A percentile compares a stretch with the other conserved stretches of the same genome.
Conservation (phyloP, 2,797 vertebrate species). For the Salmo trutta region DNA sequence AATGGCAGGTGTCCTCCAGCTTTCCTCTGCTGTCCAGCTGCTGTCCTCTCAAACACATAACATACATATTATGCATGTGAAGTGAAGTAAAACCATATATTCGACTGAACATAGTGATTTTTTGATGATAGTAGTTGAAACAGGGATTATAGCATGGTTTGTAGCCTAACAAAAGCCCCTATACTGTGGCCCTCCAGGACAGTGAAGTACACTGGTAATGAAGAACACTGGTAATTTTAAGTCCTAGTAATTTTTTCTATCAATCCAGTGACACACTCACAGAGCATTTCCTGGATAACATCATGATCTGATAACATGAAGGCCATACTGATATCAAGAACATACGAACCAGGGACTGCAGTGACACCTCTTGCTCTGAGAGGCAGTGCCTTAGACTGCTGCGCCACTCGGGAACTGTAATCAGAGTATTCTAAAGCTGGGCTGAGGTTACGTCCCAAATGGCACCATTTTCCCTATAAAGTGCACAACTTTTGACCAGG, state of each 20-base stretch:
- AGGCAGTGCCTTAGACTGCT: too few relatives aligned
- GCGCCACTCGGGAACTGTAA: slow-evolving; percentile 15
- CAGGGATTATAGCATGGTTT: neutral
- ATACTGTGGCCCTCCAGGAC: neutral
- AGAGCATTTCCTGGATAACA: neutral
- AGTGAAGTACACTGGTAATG: neutral
- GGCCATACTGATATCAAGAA: slow-evolving; percentile 15
- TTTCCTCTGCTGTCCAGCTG: neutral
- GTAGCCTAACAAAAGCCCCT: neutral
- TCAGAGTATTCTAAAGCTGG: slow-evolving; percentile 23
- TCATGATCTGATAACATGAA: slow-evolving; percentile 20
- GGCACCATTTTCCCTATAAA: neutral
- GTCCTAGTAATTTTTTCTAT: neutral
- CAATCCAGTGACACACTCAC: neutral
- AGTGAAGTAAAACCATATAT: neutral
- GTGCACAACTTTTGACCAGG: neutral
- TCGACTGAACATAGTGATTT: neutral
- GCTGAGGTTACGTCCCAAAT: slow-evolving; percentile 7
- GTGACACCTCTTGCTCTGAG: too few relatives aligned
- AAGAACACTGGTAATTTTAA: neutral
- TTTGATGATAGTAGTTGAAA: neutral
- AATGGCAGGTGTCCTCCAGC: neutral
- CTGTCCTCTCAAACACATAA: neutral
- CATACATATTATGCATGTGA: neutral
- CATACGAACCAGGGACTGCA: neutral